A percentile compares a stretch with the other conserved stretches of the same genome.
Evolutionary conservation across 2,113 vertebrate genomes (phyloP).

Genomic region (Brachirus orientalis): DNA sequence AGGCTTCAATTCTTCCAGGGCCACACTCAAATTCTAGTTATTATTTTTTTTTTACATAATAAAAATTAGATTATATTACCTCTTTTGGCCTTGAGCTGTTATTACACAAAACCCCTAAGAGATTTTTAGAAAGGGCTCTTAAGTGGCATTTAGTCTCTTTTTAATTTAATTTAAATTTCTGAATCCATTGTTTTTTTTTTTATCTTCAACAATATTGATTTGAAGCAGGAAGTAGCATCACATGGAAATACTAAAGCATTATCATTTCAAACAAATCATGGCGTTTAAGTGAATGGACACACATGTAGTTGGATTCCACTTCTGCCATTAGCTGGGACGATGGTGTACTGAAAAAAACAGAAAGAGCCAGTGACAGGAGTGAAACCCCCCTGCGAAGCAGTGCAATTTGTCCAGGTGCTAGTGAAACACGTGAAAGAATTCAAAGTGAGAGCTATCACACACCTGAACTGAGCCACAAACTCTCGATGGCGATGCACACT

Average conservation of each 20-base stretch:
- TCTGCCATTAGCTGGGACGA: not conserved
- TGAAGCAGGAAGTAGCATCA: not conserved
- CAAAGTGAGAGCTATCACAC: not conserved
- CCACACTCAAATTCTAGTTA: not conserved
- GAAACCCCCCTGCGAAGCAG: not conserved
- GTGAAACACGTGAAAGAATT: slow-evolving; percentile 14
- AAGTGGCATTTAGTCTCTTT: no score
- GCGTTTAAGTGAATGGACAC: not conserved
- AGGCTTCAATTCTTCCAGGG: not conserved
- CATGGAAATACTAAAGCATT: not conserved
- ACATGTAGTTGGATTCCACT: slow-evolving; percentile 1
- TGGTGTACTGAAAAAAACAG: not conserved
- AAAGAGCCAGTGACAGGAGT: slow-evolving; percentile 8
- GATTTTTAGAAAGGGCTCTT: no score
- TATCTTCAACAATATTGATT: no score
- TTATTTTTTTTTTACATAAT: not conserved
- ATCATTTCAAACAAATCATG: not conserved
- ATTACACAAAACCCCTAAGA: not conserved
- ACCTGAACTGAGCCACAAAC: slow-evolving; percentile 19
- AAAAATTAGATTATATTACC: not conserved
- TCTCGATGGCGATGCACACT: not conserved
- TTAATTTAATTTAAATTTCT: no score
- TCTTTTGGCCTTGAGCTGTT: not conserved
- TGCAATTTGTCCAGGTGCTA: slow-evolving; percentile 17
- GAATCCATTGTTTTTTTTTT: no score